A percentile compares a stretch with the other conserved stretches of the same genome.
phyloP scores from a whole-genome alignment of 1,140 invertebrate species.

The Hyposmocoma kahamanoa region DNA sequence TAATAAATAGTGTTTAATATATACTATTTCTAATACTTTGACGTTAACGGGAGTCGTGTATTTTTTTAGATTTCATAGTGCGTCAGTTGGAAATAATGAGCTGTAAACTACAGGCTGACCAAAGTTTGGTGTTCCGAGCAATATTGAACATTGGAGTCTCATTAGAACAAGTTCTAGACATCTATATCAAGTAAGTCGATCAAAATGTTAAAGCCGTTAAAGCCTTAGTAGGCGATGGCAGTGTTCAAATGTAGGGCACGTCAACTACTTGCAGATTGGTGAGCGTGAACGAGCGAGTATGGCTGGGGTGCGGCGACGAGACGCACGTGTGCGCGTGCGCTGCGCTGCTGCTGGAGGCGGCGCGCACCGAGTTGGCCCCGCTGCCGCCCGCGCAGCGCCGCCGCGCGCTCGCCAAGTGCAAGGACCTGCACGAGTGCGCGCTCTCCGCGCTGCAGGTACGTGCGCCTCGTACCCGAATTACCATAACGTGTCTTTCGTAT shows the following conservation, averaged over 20 bases:
- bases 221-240: no score
- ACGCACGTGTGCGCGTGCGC: conserved; percentile 83
- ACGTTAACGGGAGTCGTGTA: no score
- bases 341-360: conserved; percentile 77
- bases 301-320: conserved; percentile 85
- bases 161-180: conserved; percentile 81
- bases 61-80: conserved; percentile 79
- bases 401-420: conserved; percentile 67
- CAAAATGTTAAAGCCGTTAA: no score
- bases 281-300: conserved; percentile 82
- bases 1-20: no score
- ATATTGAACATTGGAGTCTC: conserved; percentile 81
- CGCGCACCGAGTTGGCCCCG: conserved; percentile 71
- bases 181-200: conserved; percentile 80
- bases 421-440: conserved; percentile 60
- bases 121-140: conserved; percentile 80
- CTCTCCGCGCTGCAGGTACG: conserved; percentile 51
- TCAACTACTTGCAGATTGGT: conserved; percentile 78
- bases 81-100: conserved; percentile 83
- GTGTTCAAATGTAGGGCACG: no score
- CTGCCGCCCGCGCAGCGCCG: conserved; percentile 70
- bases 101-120: conserved; percentile 79
- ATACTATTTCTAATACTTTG: no score
- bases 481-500: no score
- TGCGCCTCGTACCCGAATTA: neutral